Evolutionary conservation across 1,140 invertebrate species (phyloP).

Genomic region (Dendrolimus punctatus): DNA sequence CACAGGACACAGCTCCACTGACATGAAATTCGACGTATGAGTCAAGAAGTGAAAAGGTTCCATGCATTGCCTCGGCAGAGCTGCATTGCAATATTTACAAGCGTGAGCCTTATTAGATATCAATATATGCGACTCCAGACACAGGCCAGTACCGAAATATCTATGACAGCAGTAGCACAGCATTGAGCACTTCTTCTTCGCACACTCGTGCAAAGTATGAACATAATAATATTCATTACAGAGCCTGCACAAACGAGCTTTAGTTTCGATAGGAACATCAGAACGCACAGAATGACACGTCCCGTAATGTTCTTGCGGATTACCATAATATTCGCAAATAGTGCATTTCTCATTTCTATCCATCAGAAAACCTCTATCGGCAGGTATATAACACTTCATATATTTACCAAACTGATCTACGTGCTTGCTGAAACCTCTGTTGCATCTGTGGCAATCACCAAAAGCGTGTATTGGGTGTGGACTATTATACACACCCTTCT

Average conservation of each 20-base stretch:
- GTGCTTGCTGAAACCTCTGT: constrained; percentile 5
- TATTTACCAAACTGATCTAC: neutral
- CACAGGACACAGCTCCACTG: constrained; percentile 15
- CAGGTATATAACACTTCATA: too few species aligned
- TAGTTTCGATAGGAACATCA: neutral
- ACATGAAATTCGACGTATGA: constrained; percentile 18
- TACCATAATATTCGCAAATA: neutral
- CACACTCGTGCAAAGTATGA: neutral
- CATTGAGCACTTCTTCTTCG: neutral
- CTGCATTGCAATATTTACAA: constrained; percentile 17
- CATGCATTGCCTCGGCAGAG: constrained; percentile 14
- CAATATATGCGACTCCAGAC: neutral
- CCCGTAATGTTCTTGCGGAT: neutral
- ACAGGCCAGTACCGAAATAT: neutral
- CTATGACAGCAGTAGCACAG: constrained; percentile 2
- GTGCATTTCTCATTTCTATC: neutral
- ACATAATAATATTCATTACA: constrained; percentile 2
- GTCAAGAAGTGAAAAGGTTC: constrained; percentile 16
- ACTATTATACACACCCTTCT: neutral
- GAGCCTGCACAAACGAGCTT: neutral
- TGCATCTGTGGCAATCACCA: constrained; percentile 8
- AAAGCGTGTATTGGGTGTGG: neutral
- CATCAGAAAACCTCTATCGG: too few species aligned
- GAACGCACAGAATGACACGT: constrained; percentile 3
- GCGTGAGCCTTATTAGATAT: constrained; percentile 7